Conservation (phyloP, 2,797 vertebrate species). For the Garrulus glandarius region DNA sequence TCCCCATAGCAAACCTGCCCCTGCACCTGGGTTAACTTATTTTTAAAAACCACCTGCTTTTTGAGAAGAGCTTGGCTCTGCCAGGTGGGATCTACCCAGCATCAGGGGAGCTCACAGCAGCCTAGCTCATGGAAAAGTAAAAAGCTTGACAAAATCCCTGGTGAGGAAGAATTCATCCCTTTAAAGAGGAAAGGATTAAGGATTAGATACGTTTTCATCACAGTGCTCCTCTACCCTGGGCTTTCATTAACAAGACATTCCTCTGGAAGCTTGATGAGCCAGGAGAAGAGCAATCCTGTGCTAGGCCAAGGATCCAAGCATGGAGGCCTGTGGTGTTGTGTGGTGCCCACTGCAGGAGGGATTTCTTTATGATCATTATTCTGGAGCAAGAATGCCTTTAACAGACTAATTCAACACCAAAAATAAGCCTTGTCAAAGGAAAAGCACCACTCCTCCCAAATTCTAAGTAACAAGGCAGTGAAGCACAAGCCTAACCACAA, state of each 20-base stretch:
- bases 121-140: neutral
- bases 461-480: neutral
- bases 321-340: neutral
- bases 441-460: neutral
- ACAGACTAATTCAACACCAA: neutral
- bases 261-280: neutral
- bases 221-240: neutral
- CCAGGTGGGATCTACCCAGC: neutral
- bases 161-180: neutral
- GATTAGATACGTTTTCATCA: neutral
- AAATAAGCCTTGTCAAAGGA: neutral
- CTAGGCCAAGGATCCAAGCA: neutral
- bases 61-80: neutral
- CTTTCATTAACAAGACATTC: neutral
- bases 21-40: neutral
- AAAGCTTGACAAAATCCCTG: neutral
- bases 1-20: neutral
- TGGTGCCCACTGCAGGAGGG: neutral
- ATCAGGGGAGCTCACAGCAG: fast-evolving
- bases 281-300: neutral
- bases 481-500: neutral
- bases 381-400: neutral
- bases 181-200: neutral
- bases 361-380: neutral
- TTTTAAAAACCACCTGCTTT: neutral